Conservation (phyloP, 2,888 invertebrate genomes). For the Nephrocerus scutellatus region DNA sequence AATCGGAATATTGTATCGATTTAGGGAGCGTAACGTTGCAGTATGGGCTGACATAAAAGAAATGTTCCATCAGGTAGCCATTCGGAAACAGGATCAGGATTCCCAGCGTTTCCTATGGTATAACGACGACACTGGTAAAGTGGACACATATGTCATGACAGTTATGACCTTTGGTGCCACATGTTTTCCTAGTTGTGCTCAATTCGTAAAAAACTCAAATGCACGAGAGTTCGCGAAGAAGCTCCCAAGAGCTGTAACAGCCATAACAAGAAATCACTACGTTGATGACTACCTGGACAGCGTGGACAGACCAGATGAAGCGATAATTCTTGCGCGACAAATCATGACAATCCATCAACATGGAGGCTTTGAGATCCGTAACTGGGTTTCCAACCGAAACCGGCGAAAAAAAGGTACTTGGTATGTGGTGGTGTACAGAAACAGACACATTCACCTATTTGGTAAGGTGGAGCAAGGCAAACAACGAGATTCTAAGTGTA, state of each 20-base stretch:
- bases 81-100: not conserved
- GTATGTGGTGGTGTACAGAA: no score
- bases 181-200: constrained; percentile 10
- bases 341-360: constrained; percentile 5
- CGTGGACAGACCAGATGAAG: constrained; percentile 5
- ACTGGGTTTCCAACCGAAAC: constrained; percentile 9
- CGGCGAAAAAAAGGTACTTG: no score
- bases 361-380: constrained; percentile 8
- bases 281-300: constrained; percentile 12
- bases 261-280: constrained; percentile 11
- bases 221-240: constrained; percentile 2
- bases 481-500: no score
- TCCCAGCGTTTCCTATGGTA: constrained; percentile 13
- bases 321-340: constrained; percentile 2
- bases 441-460: no score
- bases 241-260: constrained; percentile 6
- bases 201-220: constrained; percentile 13
- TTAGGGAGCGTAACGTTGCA: constrained; percentile 6
- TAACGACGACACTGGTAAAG: constrained; percentile 11
- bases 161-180: constrained; percentile 16
- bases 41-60: constrained; percentile 4
- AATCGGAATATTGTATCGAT: constrained; percentile 5
- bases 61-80: constrained; percentile 5
- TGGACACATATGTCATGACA: constrained; percentile 15
- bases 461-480: no score